phyloP scores from a whole-genome alignment of 1,140 invertebrate genomes.

The Holotrichia oblita region DNA sequence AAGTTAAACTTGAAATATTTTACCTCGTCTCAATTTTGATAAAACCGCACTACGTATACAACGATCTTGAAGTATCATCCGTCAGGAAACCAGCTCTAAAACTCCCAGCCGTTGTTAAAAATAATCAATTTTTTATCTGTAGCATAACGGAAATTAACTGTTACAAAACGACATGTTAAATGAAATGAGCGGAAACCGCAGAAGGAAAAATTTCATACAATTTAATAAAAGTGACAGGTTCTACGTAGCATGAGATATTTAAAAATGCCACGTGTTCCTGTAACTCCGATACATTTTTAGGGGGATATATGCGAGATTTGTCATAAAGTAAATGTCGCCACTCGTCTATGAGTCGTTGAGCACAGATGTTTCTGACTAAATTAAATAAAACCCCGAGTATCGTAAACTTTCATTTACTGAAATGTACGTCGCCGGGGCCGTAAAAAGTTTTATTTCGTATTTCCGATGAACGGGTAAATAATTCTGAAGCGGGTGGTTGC shows the following conservation, averaged over 20 bases:
- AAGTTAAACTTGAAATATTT: too few relatives aligned
- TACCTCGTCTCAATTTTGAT: too few relatives aligned
- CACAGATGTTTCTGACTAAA: slow-evolving; percentile 35
- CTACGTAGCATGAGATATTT: slow-evolving; percentile 20
- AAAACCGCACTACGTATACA: too few relatives aligned
- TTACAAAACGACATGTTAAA: slow-evolving; percentile 30
- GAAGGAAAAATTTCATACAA: slow-evolving; percentile 5
- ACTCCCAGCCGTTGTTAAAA: neutral
- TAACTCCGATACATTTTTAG: slow-evolving; percentile 5
- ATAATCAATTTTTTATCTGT: neutral
- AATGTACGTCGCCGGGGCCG: neutral
- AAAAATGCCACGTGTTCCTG: slow-evolving; percentile 9
- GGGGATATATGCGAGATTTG: slow-evolving; percentile 2
- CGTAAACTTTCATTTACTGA: slow-evolving; percentile 18
- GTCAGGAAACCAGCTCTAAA: too few relatives aligned
- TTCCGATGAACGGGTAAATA: slow-evolving; percentile 21
- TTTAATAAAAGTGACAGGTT: slow-evolving; percentile 34
- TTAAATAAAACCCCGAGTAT: slow-evolving; percentile 17
- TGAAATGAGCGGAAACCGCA: slow-evolving; percentile 13
- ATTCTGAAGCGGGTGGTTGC: neutral
- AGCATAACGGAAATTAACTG: neutral
- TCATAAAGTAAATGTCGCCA: slow-evolving; percentile 21
- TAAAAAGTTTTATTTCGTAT: slow-evolving; percentile 27
- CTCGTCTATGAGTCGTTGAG: slow-evolving; percentile 29
- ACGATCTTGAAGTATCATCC: too few relatives aligned